Percentiles rank a stretch among this genome's conserved stretches.
Conservation (phyloP, 2,888 invertebrate genomes). For the Ophraella communa region DNA sequence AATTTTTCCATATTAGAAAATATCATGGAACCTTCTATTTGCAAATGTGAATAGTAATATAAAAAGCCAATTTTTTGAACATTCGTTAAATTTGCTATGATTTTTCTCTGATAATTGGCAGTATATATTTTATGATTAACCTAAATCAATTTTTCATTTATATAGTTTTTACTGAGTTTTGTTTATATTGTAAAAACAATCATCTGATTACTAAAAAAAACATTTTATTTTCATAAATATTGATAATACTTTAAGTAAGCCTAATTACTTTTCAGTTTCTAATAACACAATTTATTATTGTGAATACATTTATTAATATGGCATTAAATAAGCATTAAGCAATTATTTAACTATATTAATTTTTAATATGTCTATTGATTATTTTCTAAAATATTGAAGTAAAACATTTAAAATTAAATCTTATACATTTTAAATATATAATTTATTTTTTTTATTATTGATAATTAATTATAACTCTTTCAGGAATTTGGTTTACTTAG, state of each 20-base stretch:
- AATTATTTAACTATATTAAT: too few relatives aligned
- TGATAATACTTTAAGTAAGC: background rate
- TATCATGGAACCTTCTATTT: background rate
- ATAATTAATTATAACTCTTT: constrained; percentile 33
- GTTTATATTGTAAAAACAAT: background rate
- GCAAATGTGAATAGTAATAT: background rate
- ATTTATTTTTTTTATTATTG: too few relatives aligned
- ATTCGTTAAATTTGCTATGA: background rate
- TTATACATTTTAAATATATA: too few relatives aligned
- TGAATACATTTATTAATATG: background rate
- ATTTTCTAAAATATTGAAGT: too few relatives aligned
- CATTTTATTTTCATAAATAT: background rate
- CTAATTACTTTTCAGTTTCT: background rate
- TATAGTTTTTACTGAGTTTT: background rate
- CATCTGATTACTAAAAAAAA: background rate
- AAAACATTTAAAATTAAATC: too few relatives aligned
- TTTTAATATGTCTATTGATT: too few relatives aligned
- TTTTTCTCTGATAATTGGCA: background rate
- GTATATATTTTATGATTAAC: background rate
- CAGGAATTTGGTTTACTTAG: constrained; percentile 56
- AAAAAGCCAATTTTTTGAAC: background rate
- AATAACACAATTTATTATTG: background rate
- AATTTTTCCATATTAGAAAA: background rate
- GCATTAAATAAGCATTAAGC: background rate
- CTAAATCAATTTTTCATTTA: background rate